These are phyloP conservation scores for Pedionomus torquatus DNA, from an alignment of 2,113 vertebrate species.

Conservation along the genomic window DNA sequence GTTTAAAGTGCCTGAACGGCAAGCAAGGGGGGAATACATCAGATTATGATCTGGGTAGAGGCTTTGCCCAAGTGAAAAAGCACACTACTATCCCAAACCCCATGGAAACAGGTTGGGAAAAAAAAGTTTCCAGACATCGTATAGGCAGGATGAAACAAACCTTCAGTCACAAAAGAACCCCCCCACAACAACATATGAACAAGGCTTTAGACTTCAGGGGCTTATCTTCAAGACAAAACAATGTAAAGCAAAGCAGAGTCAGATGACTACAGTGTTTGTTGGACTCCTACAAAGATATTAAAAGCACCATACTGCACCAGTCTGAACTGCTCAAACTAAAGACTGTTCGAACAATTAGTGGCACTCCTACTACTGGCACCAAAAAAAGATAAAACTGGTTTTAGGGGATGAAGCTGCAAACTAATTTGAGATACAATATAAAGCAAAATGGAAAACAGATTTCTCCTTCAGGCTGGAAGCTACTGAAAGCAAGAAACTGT, in stretches of 20 bases:
- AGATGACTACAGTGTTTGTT: background rate
- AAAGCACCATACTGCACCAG: background rate
- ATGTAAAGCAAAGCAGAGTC: background rate
- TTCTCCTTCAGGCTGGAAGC: background rate
- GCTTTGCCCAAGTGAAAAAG: background rate
- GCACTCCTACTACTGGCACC: background rate
- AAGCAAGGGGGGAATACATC: background rate
- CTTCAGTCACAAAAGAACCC: background rate
- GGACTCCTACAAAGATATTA: rapidly evolving
- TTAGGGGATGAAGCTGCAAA: background rate
- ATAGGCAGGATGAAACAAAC: background rate
- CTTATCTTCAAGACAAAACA: background rate
- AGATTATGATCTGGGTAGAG: rapidly evolving
- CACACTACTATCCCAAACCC: rapidly evolving
- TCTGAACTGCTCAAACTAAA: background rate
- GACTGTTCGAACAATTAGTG: background rate
- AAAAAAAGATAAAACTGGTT: background rate
- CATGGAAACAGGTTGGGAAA: background rate
- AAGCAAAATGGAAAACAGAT: background rate
- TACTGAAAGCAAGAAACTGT: background rate
- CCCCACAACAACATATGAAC: background rate
- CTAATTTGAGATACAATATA: background rate
- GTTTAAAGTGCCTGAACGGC: too few relatives aligned
- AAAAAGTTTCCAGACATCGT: background rate
- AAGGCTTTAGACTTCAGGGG: background rate